phyloP scores from a whole-genome alignment of 2,113 vertebrate species.

The Panthera uncia region DNA sequence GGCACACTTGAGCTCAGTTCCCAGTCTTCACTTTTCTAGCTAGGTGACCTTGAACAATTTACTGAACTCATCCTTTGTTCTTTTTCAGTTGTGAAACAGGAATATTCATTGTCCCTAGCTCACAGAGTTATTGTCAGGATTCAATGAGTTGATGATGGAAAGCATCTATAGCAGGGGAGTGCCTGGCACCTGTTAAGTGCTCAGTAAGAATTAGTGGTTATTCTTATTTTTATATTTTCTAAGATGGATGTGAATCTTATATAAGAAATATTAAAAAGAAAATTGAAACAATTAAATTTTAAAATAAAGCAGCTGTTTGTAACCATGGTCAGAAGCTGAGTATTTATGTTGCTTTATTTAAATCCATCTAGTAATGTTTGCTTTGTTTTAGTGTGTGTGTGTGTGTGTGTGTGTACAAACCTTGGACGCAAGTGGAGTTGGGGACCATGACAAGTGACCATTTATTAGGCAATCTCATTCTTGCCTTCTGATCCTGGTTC shows the following conservation, averaged over 20 bases:
- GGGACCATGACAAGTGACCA: slow-evolving; percentile 28
- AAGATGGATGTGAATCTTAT: neutral
- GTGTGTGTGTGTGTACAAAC: neutral
- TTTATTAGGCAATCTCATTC: slow-evolving; percentile 60
- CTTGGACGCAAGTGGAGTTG: neutral
- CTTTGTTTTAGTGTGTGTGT: neutral
- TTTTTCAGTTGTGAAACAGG: neutral
- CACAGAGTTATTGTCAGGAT: neutral
- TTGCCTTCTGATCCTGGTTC: slow-evolving; percentile 46
- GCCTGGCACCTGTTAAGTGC: neutral
- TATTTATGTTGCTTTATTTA: slow-evolving; percentile 11
- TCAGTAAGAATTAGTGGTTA: neutral
- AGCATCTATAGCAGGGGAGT: neutral
- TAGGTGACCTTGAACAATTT: neutral
- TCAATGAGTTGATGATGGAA: neutral
- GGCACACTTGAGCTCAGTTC: neutral
- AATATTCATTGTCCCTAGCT: neutral
- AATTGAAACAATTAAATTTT: neutral
- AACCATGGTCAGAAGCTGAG: neutral
- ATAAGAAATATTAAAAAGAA: slow-evolving; percentile 15
- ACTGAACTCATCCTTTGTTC: neutral
- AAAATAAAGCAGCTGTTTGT: neutral
- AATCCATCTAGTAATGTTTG: neutral
- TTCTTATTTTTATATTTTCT: slow-evolving; percentile 8
- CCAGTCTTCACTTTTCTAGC: neutral